Conservation (phyloP, 1,140 invertebrate species). For the Apocrypta bakeri region DNA sequence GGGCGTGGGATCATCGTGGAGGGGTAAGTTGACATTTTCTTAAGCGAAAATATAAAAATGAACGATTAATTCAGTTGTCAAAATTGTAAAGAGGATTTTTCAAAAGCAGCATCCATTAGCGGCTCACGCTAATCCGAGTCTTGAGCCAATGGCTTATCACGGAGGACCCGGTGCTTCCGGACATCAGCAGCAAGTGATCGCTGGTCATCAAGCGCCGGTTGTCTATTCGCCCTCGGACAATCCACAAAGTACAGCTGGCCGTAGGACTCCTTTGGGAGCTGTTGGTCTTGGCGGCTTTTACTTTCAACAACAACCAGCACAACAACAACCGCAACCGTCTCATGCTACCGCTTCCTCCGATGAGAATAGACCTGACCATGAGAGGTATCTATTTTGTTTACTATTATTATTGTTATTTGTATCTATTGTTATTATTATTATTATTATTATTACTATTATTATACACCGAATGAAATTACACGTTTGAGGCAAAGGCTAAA, state of each 20-base stretch:
- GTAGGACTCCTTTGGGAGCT: slow-evolving; percentile 86
- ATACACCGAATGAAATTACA: too few species aligned
- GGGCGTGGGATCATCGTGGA: slow-evolving; percentile 71
- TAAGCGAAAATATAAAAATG: too few species aligned
- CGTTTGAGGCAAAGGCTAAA: too few species aligned
- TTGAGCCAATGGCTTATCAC: slow-evolving; percentile 62
- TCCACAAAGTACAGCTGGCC: slow-evolving; percentile 79
- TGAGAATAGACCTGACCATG: slow-evolving; percentile 84
- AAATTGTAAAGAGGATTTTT: too few species aligned
- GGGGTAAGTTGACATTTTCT: slow-evolving; percentile 61
- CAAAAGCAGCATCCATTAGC: slow-evolving; percentile 31
- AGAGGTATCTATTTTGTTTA: slow-evolving; percentile 60
- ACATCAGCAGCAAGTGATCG: slow-evolving; percentile 60
- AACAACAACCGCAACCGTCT: slow-evolving; percentile 71
- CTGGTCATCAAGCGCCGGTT: slow-evolving; percentile 47
- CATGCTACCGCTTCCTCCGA: slow-evolving; percentile 78
- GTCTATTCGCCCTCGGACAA: slow-evolving; percentile 74
- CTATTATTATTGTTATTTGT: not conserved
- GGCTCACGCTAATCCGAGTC: slow-evolving; percentile 12
- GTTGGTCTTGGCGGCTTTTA: slow-evolving; percentile 89
- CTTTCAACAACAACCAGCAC: slow-evolving; percentile 76
- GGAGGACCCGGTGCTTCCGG: slow-evolving; percentile 59
- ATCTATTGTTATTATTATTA: too few species aligned
- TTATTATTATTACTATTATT: too few species aligned
- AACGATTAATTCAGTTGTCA: too few species aligned